Evolutionary conservation across 2,888 invertebrate genomes (phyloP), one percentile per base, ranked within the genome.

Genomic region (Elegia similella): DNA sequence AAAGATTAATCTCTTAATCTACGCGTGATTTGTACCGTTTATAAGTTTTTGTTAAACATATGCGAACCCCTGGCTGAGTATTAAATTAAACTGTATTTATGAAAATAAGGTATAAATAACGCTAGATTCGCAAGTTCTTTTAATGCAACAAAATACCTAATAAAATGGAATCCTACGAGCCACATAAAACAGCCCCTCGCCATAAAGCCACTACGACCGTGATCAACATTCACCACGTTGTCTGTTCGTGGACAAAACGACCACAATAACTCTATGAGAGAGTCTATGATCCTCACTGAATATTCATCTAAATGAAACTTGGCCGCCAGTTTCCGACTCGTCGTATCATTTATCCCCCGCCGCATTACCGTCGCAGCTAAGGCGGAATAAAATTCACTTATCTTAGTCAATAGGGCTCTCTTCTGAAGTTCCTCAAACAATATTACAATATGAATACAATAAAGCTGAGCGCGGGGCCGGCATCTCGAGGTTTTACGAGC

Each of bases 361-460:
- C 50, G 16, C 12, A 50, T 50, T 34, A 50, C 17, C 34, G 13
- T 34, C 8, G 30, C 8, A 30, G 47, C 10, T 7, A 15, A 34
- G 32, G 34, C 48, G 48, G n/a, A 50, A 50, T 50, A 34, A 50
- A 50, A 50, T 50, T 50, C 50, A 38, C 34, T 50, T 34, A 50
- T 50, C 50, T 34, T 34, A 17, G 48, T 48, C 48, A 48, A 48
- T 48, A 32, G 48, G 17, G 34, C 50, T 50, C 50, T 50, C 50
- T 50, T 34, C 32, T 50, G 50, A 50, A 50, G 50, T 30, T 29
- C 30, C 34, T 34, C 34, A 50, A 50, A 34, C 50, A 50, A 16
- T 50, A 50, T 50, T 50, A 50, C 50, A 50, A 50, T 50, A 50
- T 38, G 50, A 48, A 50, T 50, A 50, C 50, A 34, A 50, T 34